Evolutionary conservation across 2,797 vertebrate genomes (phyloP), one percentile per base, ranked within the genome.

Genomic region (Tapirus indicus): DNA sequence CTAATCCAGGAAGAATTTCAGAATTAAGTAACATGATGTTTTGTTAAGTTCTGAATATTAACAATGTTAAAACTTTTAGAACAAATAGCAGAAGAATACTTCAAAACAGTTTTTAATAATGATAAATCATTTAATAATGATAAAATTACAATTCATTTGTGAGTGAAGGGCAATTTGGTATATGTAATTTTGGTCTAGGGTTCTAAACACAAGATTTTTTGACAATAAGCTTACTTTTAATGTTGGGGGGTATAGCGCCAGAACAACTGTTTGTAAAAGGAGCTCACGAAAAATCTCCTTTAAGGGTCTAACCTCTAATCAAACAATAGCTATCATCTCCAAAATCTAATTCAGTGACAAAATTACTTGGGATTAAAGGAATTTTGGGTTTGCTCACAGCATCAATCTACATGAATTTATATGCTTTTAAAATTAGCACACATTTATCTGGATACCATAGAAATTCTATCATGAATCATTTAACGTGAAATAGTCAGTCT

Each of bases 41-140:
- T 84, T 74, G 68, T 86, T 91, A 93, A 54, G 74, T 35, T n/a
- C 58, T 38, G 49, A 89, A 74, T 47, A 54, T 21, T 68, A 94
- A 49, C 25, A 58, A 54, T 35, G 27, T 52, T n/a, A 16, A 79
- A 85, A 44, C 47, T 79, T 94, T 44, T 44, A 69, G 60, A 35
- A 74, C 49, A 96, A 93, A 94, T 6, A 23, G 32, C 79, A 95
- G 84, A 79, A 13, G 49, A 9, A 38, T 52, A 85, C 84, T 94
- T 95, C 12, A 41, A 68, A 85, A 71, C 1, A 16, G 16, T 16
- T 71, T 88, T 77, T 35, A 80, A 56, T 58, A 80, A 74, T 4
- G 52, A 77, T 25, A 64, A 38, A 38, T 38, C 38, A 38, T 88
- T 77, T 35, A 80, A 56, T 58, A 80, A 69, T 4, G 52, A 77